These are phyloP conservation scores for Numida meleagris DNA, from an alignment of 2,113 vertebrate genomes.

Conservation along the genomic window DNA sequence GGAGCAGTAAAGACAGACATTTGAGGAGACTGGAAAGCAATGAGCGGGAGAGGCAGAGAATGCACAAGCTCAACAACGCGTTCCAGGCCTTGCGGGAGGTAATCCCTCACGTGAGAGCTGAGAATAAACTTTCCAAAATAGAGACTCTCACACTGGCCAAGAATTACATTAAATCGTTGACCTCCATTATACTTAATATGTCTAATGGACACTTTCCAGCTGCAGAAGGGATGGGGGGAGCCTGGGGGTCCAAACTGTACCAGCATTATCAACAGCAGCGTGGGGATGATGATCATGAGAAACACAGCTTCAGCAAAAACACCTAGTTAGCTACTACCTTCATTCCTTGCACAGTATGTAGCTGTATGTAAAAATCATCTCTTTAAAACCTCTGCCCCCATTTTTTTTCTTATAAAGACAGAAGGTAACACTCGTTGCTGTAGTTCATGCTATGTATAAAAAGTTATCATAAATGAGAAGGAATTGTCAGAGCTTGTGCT, in stretches of 20 bases:
- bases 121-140: slow-evolving; percentile 98
- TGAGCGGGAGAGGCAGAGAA: slow-evolving; percentile 93
- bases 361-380: neutral
- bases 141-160: slow-evolving; percentile 97
- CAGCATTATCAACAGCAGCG: slow-evolving; percentile 88
- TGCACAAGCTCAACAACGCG: slow-evolving; percentile 99
- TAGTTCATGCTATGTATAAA: neutral
- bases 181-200: slow-evolving; percentile 93
- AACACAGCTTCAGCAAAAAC: slow-evolving; percentile 81
- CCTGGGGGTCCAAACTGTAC: slow-evolving; percentile 79
- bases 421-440: neutral
- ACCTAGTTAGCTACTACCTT: slow-evolving; percentile 43
- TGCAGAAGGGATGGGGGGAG: slow-evolving; percentile 68
- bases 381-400: neutral
- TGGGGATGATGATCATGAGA: slow-evolving; percentile 78
- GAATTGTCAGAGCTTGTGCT: neutral
- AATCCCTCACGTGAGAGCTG: slow-evolving; percentile 92
- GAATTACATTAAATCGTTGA: slow-evolving; percentile 97
- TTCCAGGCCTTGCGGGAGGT: slow-evolving; percentile 95
- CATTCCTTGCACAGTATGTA: neutral
- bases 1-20: slow-evolving; percentile 80
- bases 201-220: slow-evolving; percentile 83
- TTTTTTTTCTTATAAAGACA: neutral
- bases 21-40: slow-evolving; percentile 94
- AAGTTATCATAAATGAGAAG: neutral